Percentiles rank a stretch among this genome's conserved stretches.
These are phyloP conservation scores for Stictocephala bisonia DNA, from an alignment of 2,888 invertebrate genomes.

Conservation along the genomic window DNA sequence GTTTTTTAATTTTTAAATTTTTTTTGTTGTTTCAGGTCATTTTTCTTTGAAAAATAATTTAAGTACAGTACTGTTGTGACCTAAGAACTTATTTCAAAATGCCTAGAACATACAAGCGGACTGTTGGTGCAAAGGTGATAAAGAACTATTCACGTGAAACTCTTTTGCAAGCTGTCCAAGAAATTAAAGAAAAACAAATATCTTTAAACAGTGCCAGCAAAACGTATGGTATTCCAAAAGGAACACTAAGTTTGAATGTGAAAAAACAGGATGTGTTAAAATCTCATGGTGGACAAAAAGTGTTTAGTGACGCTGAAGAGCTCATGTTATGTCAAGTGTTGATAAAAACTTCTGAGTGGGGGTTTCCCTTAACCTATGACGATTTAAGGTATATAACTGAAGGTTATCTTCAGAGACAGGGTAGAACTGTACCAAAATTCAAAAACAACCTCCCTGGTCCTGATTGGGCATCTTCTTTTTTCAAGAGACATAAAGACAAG, in stretches of 20 bases:
- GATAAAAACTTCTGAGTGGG: conserved; percentile 11
- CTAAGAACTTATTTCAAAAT: background rate
- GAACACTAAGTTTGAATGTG: background rate
- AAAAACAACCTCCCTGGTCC: conserved; percentile 31
- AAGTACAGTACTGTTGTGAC: background rate
- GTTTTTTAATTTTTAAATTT: too few relatives aligned
- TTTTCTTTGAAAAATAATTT: background rate
- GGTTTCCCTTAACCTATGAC: conserved; percentile 1
- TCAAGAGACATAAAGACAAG: conserved; percentile 39
- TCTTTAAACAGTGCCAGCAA: conserved; percentile 10
- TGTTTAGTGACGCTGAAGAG: background rate
- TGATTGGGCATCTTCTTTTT: conserved; percentile 35
- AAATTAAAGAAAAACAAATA: conserved; percentile 8
- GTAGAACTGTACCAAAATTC: conserved; percentile 9
- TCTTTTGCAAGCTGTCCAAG: background rate
- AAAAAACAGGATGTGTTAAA: conserved; percentile 17
- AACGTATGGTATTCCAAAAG: conserved; percentile 4
- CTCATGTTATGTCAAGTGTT: background rate
- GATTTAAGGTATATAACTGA: conserved; percentile 1
- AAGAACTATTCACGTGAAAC: background rate
- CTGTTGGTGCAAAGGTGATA: background rate
- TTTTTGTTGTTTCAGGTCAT: background rate
- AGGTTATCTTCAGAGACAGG: background rate
- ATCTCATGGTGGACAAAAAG: conserved; percentile 9
- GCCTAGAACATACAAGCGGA: background rate